These are phyloP conservation scores for Eupeodes corollae DNA, from an alignment of 1,140 invertebrate genomes.

Conservation along the genomic window DNA sequence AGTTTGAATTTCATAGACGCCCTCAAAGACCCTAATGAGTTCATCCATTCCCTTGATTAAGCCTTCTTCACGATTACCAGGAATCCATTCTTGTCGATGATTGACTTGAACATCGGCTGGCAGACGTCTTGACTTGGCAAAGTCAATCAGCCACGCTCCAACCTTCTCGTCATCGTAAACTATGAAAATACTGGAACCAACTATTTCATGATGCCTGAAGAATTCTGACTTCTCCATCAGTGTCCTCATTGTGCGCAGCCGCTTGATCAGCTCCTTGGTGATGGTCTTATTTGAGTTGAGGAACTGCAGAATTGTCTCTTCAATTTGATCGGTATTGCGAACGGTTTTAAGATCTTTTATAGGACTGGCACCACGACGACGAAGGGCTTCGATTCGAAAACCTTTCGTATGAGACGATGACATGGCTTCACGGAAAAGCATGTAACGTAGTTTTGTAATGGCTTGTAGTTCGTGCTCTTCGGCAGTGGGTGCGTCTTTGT, in stretches of 20 bases:
- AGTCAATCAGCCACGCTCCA: conserved; percentile 92
- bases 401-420: conserved; percentile 87
- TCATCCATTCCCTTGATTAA: conserved; percentile 84
- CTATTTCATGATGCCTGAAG: conserved; percentile 83
- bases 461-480: conserved; percentile 67
- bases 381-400: conserved; percentile 93
- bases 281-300: conserved; percentile 54
- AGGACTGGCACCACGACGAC: conserved; percentile 61
- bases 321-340: conserved; percentile 63
- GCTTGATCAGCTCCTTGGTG: conserved; percentile 55
- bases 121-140: conserved; percentile 77
- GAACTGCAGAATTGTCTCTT: conserved; percentile 68
- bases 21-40: conserved; percentile 46
- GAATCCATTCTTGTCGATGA: conserved; percentile 67
- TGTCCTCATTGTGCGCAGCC: conserved; percentile 63
- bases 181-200: conserved; percentile 89
- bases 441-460: conserved; percentile 87
- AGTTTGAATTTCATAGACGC: conserved; percentile 15
- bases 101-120: conserved; percentile 57
- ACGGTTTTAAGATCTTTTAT: conserved; percentile 68
- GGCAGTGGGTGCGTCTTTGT: conserved; percentile 70
- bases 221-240: conserved; percentile 77
- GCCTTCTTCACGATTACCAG: conserved; percentile 92
- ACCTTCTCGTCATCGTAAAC: conserved; percentile 80
- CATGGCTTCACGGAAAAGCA: conserved; percentile 88